Evolutionary conservation across 53 echinoderm and acorn worm species (phyloP), one percentile per base, ranked within the genome.

Genomic region (Henricia sp.): DNA sequence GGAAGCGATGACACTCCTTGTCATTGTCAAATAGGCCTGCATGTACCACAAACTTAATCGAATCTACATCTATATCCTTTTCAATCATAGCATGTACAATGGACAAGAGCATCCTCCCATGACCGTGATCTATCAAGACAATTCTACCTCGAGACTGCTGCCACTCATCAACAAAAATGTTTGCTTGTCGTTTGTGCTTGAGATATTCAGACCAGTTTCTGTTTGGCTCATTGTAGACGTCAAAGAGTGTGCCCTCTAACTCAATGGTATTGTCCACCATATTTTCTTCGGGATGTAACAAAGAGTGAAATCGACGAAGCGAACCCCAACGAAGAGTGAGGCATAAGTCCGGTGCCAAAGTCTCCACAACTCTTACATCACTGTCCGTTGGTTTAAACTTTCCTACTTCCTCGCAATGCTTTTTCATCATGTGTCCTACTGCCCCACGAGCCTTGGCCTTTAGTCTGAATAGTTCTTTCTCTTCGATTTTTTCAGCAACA

Each of bases 71-170:
- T 21, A 39, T 14, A 21, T 68, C n/a, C 40, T 2, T 3, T 3
- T 68, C 42, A n/a, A 39, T 41, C 68, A 68, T 68, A 0, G 68
- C 68, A 68, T 40, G 42, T 9, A 68, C 8, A 28, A 68, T 68
- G n/a, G 68, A 37, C 68, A 68, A 37, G 6, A 68, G 41, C 39
- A 40, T 68, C 25, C 68, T 16, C 21, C 68, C 68, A 40, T 68
- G 68, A 4, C 68, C 68, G 24, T n/a, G n/a, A n/a, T 68, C 68
- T 42, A 68, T n/a, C 0, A 68, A 25, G 41, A 32, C 0, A 6
- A 68, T 13, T 25, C 41, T 68, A 39, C 21, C 0, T 39, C 21
- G 38, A 6, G 0, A 5, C 19, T 12, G n/a, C n/a, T n/a, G 38
- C 68, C 38, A 40, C 40, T 68, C 68, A n/a, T 40, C 39, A 8